phyloP scores from a whole-genome alignment of 2,797 vertebrate genomes.

The Intellagama lesueurii region DNA sequence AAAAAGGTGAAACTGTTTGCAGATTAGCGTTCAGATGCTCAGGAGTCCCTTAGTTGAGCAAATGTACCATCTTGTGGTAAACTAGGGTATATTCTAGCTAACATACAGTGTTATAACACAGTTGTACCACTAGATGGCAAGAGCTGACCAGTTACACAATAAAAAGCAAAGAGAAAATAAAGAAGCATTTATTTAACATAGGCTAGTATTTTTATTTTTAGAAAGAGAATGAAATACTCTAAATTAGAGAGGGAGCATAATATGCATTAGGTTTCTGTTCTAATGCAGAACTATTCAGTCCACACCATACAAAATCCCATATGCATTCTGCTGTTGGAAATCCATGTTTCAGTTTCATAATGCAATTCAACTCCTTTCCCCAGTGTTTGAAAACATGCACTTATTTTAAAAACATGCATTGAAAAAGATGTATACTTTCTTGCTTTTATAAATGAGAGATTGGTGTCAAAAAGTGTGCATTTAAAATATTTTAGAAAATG shows the following conservation, averaged over 20 bases:
- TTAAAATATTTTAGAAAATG: neutral
- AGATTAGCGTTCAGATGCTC: neutral
- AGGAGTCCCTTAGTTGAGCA: neutral
- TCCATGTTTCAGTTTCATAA: neutral
- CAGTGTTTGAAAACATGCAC: neutral
- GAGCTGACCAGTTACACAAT: slow-evolving; percentile 32
- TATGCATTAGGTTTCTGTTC: neutral
- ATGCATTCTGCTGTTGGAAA: neutral
- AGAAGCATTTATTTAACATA: neutral
- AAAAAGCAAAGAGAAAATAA: neutral
- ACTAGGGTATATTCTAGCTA: neutral
- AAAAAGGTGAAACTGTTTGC: neutral
- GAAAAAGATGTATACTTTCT: neutral
- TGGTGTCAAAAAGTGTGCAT: neutral
- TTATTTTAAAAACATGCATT: neutral
- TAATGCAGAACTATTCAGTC: neutral
- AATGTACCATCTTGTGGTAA: slow-evolving; percentile 71
- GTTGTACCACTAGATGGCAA: slow-evolving; percentile 63
- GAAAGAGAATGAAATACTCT: neutral
- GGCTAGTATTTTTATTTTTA: neutral
- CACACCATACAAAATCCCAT: neutral
- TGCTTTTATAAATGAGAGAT: neutral
- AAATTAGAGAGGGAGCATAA: neutral
- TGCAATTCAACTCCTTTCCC: neutral
- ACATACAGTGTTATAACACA: neutral